Conservation (phyloP, 2,113 vertebrate species). For the Phylloscopus trochiloides region DNA sequence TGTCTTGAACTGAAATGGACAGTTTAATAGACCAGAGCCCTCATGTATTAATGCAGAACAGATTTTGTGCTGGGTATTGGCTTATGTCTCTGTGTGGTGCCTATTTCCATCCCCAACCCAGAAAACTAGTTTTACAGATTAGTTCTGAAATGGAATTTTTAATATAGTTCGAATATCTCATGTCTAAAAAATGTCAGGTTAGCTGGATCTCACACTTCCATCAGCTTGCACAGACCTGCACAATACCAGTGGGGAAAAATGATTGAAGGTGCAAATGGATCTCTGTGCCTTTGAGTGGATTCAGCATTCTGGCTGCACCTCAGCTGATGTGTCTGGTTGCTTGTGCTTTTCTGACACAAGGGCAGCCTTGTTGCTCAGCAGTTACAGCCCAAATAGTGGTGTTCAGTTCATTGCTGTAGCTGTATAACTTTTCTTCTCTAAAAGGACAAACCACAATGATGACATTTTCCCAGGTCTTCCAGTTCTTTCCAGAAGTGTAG, state of each 20-base stretch:
- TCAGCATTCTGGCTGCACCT: background rate
- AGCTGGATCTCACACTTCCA: background rate
- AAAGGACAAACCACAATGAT: background rate
- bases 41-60: background rate
- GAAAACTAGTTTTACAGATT: background rate
- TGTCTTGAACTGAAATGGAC: background rate
- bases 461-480: background rate
- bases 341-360: background rate
- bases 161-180: background rate
- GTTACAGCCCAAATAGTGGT: background rate
- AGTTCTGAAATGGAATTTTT: background rate
- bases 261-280: background rate
- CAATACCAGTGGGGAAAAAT: background rate
- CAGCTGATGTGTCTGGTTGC: background rate
- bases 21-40: background rate
- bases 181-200: background rate
- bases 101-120: background rate
- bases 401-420: background rate
- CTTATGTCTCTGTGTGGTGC: background rate
- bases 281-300: background rate
- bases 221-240: background rate
- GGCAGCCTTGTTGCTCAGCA: background rate
- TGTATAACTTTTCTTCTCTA: background rate
- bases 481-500: background rate
- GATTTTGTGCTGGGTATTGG: background rate